Base-by-base conservation (phyloP, 2,888 invertebrate species). In the Zonitis immaculata region DNA sequence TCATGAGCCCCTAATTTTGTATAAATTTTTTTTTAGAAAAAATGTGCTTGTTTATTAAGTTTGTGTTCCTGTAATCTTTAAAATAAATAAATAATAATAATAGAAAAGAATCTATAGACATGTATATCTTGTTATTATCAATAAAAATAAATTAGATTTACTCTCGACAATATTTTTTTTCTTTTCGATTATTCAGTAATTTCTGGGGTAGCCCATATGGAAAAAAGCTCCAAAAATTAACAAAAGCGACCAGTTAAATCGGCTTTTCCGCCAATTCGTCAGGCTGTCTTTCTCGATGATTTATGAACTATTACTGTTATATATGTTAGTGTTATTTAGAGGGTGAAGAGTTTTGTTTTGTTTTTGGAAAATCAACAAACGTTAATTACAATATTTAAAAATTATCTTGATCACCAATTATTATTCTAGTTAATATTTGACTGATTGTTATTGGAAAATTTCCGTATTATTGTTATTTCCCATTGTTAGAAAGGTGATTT, bases 281-380 rank as follows among this genome's bases (percentile, higher is more conserved):
- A 61, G 69, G 72, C 72, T 71, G 73, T 73, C 74, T 65, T 52
- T 62, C 48, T 57, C 61, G 65, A 72, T 73, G 74, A 74, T 74
- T 74, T 72, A 74, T 74, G 62, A 68, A 67, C 66, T 64, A 57
- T 65, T 69, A 32, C 32, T 32, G 32, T 32, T 32, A 14, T 32
- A 14, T 73, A 71, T 71, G 72, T 69, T 71, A 70, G 70, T 70
- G 66, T 69, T 64, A 62, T 63, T 68, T 67, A 64, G 65, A 49
- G 57, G 59, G 61, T 59, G 60, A 65, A 68, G 68, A 70, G 70
- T 70, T 70, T 66, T 70, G 70, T 72, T 71, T 32, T 32, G 14
- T 32, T 32, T 32, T 25, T 25, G 5, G 5, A 25, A 25, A 25
- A 25, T 6, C 25, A n/a, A n/a, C n/a, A n/a, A n/a, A n/a, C n/a